Percentiles rank a stretch among this genome's conserved stretches.
Evolutionary conservation across 2,113 vertebrate species (phyloP).

Genomic region (Melanotaenia duboulayi): DNA sequence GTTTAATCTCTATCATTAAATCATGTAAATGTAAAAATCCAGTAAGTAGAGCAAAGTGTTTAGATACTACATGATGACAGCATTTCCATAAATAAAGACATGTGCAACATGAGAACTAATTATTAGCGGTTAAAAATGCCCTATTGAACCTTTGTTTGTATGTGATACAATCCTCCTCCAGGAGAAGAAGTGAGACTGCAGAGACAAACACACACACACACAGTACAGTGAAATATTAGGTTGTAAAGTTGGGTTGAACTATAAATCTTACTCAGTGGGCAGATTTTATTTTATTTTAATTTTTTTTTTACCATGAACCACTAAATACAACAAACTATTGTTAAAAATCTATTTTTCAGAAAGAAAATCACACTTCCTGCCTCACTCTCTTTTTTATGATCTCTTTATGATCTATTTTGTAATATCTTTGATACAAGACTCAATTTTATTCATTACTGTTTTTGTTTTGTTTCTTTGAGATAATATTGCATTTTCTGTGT

Average conservation of each 20-base stretch:
- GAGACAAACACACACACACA: too few species aligned
- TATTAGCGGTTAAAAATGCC: not conserved
- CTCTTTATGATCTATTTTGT: not conserved
- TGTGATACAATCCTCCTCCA: too few species aligned
- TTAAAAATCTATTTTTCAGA: constrained; percentile 12
- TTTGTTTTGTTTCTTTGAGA: not conserved
- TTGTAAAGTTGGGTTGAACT: not conserved
- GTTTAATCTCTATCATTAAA: constrained; percentile 10
- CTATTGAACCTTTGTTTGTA: not conserved
- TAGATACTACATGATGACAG: not conserved
- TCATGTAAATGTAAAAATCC: constrained; percentile 15
- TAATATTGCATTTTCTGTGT: not conserved
- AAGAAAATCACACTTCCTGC: constrained; percentile 26
- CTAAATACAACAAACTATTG: not conserved
- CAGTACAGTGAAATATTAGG: too few species aligned
- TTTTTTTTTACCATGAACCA: constrained; percentile 25
- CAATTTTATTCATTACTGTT: not conserved
- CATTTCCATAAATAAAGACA: not conserved
- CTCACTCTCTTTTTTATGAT: constrained; percentile 26
- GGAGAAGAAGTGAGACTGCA: too few species aligned
- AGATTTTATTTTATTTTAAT: too few species aligned
- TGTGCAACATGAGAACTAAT: too few species aligned
- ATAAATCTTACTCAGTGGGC: too few species aligned
- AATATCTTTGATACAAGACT: not conserved
- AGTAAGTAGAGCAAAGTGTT: not conserved